Base-by-base conservation (phyloP, 2,888 invertebrate species). In the Leptothorax acervorum region DNA sequence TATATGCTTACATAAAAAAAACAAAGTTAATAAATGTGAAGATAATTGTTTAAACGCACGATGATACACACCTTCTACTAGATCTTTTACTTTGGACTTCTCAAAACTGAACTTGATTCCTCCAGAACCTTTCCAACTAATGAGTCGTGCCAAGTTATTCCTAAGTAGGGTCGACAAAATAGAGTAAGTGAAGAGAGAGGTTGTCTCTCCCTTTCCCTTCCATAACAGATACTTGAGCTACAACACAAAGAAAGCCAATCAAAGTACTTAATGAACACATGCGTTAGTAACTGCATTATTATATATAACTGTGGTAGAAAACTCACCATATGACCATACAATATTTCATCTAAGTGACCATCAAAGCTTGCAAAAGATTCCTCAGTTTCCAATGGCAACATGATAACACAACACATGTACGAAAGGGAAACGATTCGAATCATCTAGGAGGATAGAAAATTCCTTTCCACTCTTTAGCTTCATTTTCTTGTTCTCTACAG, bases 251-350 rank as follows among this genome's bases (percentile, higher is more conserved):
- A 60, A 60, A 60, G 31, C 12, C 60, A 60, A 5, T 60, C 60
- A 60, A 60, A 23, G 5, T 60, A 60, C 15, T 60, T 60, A 60
- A 60, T 60, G 0, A 60, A 60, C 12, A 60, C 60, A 28, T 60
- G 5, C 5, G 11, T 60, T 60, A 60, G 12, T 60, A 60, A 8
- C 9, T 60, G 60, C 28, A 60, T 60, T 60, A 60, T 60, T 48
- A 18, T 12, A 45, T 45, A 48, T 60, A 60, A 57, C 28, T 11
- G 23, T 60, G 60, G 31, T 28, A 60, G 31, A 60, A 60, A 60
- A 63, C n/a, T 63, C 15, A 63, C 63, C 39, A 63, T 63, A 39
- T 63, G 23, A 63, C 35, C 12, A 63, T 63, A 63, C 15, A 55
- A 23, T 55, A 53, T 3, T 63, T 63, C 5, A 63, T 39, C 39